A percentile compares a stretch with the other conserved stretches of the same genome.
phyloP scores from a whole-genome alignment of 2,888 invertebrate species.

The Nephrotoma guestfalica region DNA sequence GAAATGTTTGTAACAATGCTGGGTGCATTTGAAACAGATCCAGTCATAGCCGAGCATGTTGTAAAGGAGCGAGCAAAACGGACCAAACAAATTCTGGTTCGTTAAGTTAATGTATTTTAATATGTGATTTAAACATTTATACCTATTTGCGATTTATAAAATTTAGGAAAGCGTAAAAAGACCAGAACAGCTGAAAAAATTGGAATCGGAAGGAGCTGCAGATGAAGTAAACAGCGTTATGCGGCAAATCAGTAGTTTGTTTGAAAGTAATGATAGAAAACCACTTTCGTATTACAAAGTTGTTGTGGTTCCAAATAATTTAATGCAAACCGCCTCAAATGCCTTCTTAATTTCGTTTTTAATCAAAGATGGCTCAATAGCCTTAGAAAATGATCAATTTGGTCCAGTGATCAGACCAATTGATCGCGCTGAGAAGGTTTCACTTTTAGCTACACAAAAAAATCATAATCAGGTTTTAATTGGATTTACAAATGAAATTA shows the following conservation, averaged over 20 bases:
- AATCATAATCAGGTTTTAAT: not conserved
- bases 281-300: slow-evolving; percentile 41
- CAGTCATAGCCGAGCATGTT: slow-evolving; percentile 19
- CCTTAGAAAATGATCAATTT: slow-evolving; percentile 31
- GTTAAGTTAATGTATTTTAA: not conserved
- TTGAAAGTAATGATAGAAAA: slow-evolving; percentile 25
- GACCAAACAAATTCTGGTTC: slow-evolving; percentile 20
- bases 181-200: slow-evolving; percentile 32
- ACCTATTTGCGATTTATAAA: not conserved
- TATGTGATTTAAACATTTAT: not conserved
- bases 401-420: slow-evolving; percentile 21
- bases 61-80: slow-evolving; percentile 26
- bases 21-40: slow-evolving; percentile 23
- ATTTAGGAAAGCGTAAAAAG: slow-evolving; percentile 29
- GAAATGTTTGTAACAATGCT: slow-evolving; percentile 10
- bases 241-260: slow-evolving; percentile 11
- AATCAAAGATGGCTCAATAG: slow-evolving; percentile 36
- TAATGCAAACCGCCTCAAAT: slow-evolving; percentile 42
- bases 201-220: slow-evolving; percentile 11
- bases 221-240: not conserved
- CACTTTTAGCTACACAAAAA: not conserved
- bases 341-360: slow-evolving; percentile 44
- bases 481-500: not conserved
- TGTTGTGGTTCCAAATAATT: slow-evolving; percentile 38
- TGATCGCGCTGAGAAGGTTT: slow-evolving; percentile 11